Evolutionary conservation across 2,888 invertebrate genomes (phyloP).

Genomic region (Dryobotodes eremita): DNA sequence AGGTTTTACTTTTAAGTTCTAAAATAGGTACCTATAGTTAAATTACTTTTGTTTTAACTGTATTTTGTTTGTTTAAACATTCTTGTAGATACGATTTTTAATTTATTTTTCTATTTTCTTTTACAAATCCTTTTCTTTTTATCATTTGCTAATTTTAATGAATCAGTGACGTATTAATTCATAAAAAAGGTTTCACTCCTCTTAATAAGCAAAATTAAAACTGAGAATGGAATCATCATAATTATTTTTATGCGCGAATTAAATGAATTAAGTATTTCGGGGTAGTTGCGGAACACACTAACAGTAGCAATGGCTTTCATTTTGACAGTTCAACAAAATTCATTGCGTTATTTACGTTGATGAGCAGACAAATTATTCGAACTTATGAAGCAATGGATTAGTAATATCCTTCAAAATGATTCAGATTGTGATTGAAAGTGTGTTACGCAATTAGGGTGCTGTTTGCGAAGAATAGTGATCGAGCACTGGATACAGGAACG

Average conservation of each 20-base stretch:
- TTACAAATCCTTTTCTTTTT: neutral
- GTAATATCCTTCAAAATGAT: too few species aligned
- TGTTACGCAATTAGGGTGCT: too few species aligned
- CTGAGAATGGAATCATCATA: neutral
- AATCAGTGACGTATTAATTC: neutral
- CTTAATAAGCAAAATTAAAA: neutral
- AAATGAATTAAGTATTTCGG: neutral
- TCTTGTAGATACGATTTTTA: neutral
- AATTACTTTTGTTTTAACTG: slow-evolving; percentile 6
- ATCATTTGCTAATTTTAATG: neutral
- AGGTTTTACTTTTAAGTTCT: slow-evolving; percentile 35
- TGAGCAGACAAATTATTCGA: too few species aligned
- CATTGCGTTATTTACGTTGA: too few species aligned
- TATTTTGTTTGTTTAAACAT: neutral
- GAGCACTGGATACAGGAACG: neutral
- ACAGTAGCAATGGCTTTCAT: too few species aligned
- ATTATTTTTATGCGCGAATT: neutral
- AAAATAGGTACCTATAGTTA: neutral
- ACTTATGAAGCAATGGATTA: too few species aligned
- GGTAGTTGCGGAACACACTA: too few species aligned
- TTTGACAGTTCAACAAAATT: too few species aligned
- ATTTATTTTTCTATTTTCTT: neutral
- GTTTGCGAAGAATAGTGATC: neutral
- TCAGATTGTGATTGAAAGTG: too few species aligned
- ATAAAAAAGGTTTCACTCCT: too few species aligned